A percentile compares a stretch with the other conserved stretches of the same genome.
Evolutionary conservation across 2,797 vertebrate genomes (phyloP).

Genomic region (Trachops cirrhosus): DNA sequence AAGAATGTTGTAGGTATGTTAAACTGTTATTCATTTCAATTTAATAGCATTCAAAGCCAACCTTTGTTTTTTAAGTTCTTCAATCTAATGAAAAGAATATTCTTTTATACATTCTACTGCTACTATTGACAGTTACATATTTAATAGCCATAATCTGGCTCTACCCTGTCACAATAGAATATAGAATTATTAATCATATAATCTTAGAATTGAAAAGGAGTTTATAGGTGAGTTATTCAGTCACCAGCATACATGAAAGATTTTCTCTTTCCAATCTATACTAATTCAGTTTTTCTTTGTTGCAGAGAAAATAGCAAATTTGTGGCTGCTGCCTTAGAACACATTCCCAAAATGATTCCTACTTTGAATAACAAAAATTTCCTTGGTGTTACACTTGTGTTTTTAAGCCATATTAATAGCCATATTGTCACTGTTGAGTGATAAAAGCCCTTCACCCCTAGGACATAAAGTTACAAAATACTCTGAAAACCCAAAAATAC

Average conservation of each 20-base stretch:
- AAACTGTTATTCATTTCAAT: constrained; percentile 47
- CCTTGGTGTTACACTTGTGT: neutral
- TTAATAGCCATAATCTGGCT: constrained; percentile 2
- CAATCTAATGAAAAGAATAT: constrained; percentile 31
- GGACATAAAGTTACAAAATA: neutral
- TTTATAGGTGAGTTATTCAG: constrained; percentile 7
- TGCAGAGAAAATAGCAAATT: constrained; percentile 1
- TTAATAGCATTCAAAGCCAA: neutral
- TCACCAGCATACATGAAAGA: neutral
- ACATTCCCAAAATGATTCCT: neutral
- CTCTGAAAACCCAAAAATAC: neutral
- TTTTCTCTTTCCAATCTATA: neutral
- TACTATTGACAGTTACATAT: neutral
- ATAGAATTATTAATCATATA: neutral
- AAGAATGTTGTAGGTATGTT: constrained; percentile 96
- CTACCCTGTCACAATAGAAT: neutral
- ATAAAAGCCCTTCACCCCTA: neutral
- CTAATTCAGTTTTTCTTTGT: neutral
- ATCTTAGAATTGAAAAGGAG: constrained; percentile 2
- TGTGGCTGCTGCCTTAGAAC: neutral
- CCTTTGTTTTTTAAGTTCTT: constrained; percentile 4
- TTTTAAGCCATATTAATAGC: neutral
- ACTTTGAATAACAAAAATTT: constrained; percentile 2
- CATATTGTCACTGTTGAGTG: neutral
- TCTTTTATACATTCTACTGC: constrained; percentile 27